Base-by-base conservation (phyloP, 2,797 vertebrate species). In the Telmatherina bonti region DNA sequence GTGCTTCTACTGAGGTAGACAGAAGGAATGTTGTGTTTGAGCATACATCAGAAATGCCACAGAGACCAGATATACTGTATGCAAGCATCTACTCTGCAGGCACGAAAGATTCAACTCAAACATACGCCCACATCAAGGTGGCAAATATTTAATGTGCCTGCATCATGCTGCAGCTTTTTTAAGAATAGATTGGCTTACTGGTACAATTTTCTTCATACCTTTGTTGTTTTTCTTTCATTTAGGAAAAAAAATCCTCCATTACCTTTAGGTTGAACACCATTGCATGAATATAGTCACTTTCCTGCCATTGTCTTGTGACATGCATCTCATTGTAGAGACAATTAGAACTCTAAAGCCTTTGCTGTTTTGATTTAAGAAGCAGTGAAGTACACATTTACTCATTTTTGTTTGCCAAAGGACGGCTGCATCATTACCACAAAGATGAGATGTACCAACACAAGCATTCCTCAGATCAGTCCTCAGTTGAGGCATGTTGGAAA, bases 231-330 rank as follows among this genome's bases (percentile, higher is more conserved):
- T 10, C 15, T 1, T 65, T 24, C 15, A 62, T 30, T 24, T 38
- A 45, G 24, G n/a, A n/a, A n/a, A 69, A 45, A 68, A 74, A 36
- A 27, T 2, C 12, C 2, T 2, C 18, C 2, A 31, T n/a, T 10
- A 10, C 18, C 6, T 1, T 33, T 63, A 27, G 69, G 68, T 58
- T 61, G 9, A 67, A 20, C 41, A 51, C 69, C 24, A 5, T 4
- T 15, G 43, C 62, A 62, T 16, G 64, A 54, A 67, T 67, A 0
- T n/a, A 64, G 33, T 22, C 20, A 35, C 49, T 61, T 84, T 83
- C 73, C 78, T 62, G 38, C 58, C 64, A 82, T 76, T 81, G 78
- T 82, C 31, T 62, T 27, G 53, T 76, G 69, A 56, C 55, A 26
- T 60, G 56, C 30, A 63, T 80, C 81, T 79, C 53, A 51, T 74